Base-by-base conservation (phyloP, 2,888 invertebrate genomes). In the Spisula subtruncata region DNA sequence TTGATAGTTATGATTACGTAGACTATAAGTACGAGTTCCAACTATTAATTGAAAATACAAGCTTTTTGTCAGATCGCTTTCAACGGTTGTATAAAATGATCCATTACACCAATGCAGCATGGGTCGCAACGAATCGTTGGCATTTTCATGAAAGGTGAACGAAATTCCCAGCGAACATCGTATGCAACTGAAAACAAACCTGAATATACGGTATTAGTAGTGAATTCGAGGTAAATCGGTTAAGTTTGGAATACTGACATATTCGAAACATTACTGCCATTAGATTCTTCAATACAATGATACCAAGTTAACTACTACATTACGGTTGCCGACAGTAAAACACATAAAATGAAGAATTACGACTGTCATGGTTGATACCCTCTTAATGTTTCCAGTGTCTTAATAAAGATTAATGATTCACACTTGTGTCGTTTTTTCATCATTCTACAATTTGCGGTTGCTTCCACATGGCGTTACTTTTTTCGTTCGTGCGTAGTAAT, bases 341-440 rank as follows among this genome's bases (percentile, higher is more conserved):
- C 16, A 51, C 12, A 16, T 51, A 8, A 12, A 14, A 6, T 10
- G 12, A 6, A 51, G 12, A 51, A 66, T 25, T 25, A 25, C 6
- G 20, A 12, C 60, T 6, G 2, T 8, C n/a, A 12, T n/a, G 1
- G 25, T 25, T 25, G 25, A 66, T 25, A 6, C n/a, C 25, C 5
- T 25, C 60, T 10, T 66, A 10, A 25, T 10, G 60, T 25, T 66
- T 66, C 0, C 5, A 8, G n/a, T 25, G 60, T 66, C 60, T 66
- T 10, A 66, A 66, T 66, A 25, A 66, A 66, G 60, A 66, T 66
- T n/a, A 66, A 66, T 66, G 60, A 66, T 2, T 20, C n/a, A 66
- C 25, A 66, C n/a, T 66, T 25, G 5, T n/a, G 8, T 66, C 60
- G 25, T n/a, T 60, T 60, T 66, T 66, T 66, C 25, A 25, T 4